Evolutionary conservation across 92 coral and sea anemone species (phyloP).

Genomic region (Bergia puertoricense): DNA sequence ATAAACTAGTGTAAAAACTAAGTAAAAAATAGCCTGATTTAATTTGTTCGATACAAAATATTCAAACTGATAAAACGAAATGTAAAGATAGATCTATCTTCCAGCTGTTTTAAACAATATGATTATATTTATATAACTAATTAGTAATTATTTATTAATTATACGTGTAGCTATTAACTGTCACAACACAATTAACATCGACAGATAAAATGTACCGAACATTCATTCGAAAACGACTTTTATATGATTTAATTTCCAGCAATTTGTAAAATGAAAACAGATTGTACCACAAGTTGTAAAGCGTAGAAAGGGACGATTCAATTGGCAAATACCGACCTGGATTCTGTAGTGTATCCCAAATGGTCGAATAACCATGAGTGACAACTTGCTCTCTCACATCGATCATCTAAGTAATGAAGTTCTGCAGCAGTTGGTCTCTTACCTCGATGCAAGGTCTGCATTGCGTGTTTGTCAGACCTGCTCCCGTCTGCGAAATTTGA

Average conservation of each 20-base stretch:
- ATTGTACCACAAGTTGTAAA: too few relatives aligned
- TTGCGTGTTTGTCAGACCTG: constrained; percentile 73
- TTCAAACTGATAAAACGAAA: too few relatives aligned
- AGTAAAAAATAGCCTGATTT: too few relatives aligned
- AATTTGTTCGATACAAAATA: too few relatives aligned
- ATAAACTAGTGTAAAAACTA: too few relatives aligned
- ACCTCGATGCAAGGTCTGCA: constrained; percentile 69
- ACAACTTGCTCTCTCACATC: constrained; percentile 16
- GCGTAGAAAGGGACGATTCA: background rate
- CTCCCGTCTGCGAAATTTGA: constrained; percentile 61
- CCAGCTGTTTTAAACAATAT: too few relatives aligned
- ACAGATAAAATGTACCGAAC: background rate
- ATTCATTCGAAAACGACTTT: background rate
- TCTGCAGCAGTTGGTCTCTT: constrained; percentile 59
- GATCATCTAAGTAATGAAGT: constrained; percentile 79
- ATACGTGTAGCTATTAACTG: background rate
- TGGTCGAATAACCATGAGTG: background rate
- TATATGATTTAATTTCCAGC: background rate
- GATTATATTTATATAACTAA: too few relatives aligned
- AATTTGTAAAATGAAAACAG: background rate
- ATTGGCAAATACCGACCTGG: background rate
- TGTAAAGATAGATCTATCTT: too few relatives aligned
- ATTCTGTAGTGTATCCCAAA: background rate
- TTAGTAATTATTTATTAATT: background rate
- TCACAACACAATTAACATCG: background rate